Conservation (phyloP, 1,140 invertebrate species). For the Eciton burchellii region DNA sequence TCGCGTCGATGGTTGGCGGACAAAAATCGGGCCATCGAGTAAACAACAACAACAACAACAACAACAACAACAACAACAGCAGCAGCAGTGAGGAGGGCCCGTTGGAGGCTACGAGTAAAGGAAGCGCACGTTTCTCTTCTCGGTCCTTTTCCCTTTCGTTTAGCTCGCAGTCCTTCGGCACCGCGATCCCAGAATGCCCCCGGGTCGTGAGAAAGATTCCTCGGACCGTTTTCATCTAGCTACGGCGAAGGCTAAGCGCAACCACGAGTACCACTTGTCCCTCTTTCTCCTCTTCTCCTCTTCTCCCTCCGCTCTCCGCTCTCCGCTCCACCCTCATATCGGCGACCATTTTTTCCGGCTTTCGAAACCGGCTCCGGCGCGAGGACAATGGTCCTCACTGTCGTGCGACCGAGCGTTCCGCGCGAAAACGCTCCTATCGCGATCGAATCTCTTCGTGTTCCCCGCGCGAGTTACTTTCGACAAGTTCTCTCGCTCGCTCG, state of each 20-base stretch:
- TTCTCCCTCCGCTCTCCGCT: not conserved
- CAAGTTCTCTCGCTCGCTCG: not conserved
- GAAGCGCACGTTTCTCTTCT: conserved; percentile 12
- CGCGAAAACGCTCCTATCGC: conserved; percentile 61
- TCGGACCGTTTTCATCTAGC: conserved; percentile 64
- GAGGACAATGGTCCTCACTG: conserved; percentile 69
- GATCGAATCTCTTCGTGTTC: conserved; percentile 40
- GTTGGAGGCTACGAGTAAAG: not conserved
- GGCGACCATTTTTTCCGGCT: conserved; percentile 61
- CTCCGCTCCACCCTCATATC: conserved; percentile 8
- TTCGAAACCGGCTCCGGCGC: conserved; percentile 66
- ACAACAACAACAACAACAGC: no score
- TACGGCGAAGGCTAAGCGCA: conserved; percentile 35
- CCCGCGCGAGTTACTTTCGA: conserved; percentile 25
- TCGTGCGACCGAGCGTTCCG: conserved; percentile 45
- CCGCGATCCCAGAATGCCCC: conserved; percentile 57
- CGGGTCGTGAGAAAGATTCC: conserved; percentile 71
- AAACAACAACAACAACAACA: conserved; percentile 32
- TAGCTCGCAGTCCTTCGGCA: conserved; percentile 51
- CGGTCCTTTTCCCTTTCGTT: conserved; percentile 32
- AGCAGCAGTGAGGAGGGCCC: conserved; percentile 32
- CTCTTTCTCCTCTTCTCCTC: not conserved
- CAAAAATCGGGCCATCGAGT: conserved; percentile 17
- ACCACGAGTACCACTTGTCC: conserved; percentile 48
- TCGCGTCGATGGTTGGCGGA: not conserved